Evolutionary conservation across 2,888 invertebrate species (phyloP), one percentile per base, ranked within the genome.

Genomic region (Sympetrum striolatum): DNA sequence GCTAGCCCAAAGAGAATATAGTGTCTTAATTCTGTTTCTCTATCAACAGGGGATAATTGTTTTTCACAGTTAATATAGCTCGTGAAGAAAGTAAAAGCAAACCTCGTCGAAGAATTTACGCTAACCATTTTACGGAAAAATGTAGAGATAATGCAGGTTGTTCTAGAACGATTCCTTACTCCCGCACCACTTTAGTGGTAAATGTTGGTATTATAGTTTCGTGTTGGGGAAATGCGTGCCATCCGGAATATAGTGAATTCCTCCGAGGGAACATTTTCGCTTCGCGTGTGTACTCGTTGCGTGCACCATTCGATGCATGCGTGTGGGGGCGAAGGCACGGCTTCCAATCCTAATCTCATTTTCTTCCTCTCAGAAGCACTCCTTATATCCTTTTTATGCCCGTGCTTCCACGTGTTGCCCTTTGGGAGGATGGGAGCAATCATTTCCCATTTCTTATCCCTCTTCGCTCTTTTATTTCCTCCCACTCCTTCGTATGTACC

Each of bases 381-480:
- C 53, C 53, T 53, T 53, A 53, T 15, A 53, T 15, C 15, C 48
- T 53, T 53, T 53, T 53, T 53, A 18, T 53, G 44, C 44, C 44
- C 44, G 14, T 31, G 31, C 73, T 31, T 73, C 12, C 73, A 73
- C 14, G 31, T 73, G 73, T 73, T 73, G 25, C 31, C 73, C 73
- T 31, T 73, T 25, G 73, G 73, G 64, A 64, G n/a, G 64, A 64
- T 22, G 64, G 22, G 22, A 31, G 73, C 25, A 14, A 73, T 73
- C 73, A 73, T 73, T n/a, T 64, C 64, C 64, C 25, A 64, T 64
- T 73, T 73, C 73, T 73, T 73, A 81, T 81, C 82, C 35, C 82
- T 15, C 25, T 25, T n/a, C 25, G 10, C 48, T 44, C 58, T 48
- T 44, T 48, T 48, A n/a, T 60, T 44, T 25, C 58, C 53, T 82